Evolutionary conservation across 1,140 invertebrate genomes (phyloP), one percentile per base, ranked within the genome.

Genomic region (Brachionus asplanchnoidis): DNA sequence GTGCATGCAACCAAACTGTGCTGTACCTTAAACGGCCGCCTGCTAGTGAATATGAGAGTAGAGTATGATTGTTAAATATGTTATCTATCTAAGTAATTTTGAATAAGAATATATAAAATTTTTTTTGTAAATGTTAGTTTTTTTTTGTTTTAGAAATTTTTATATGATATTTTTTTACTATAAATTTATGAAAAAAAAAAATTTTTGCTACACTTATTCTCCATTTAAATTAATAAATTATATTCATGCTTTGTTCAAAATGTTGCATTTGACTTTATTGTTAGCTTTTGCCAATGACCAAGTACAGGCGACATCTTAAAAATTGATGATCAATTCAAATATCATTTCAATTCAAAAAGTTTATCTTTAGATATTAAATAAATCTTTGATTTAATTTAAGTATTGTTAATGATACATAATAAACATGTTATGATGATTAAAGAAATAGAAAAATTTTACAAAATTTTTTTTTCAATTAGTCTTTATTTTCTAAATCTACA

Each of bases 11-110:
- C 14, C 36, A 73, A 42, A 42, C 6, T 42, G 32, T 77, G 8
- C 42, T 77, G 20, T 77, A 77, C 50, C 20, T 77, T 0, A 77
- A 77, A 14, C 40, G 73, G 1, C 26, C n/a, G 14, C 3, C 73
- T 23, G 40, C 73, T 14, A 77, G 42, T 50, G 73, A 77, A 50
- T 77, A 77, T 36, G 73, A 77, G 23, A 77, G 73, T 50, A 44
- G 73, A 28, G 73, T 77, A 4, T 77, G 26, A 50, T 53, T 73
- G 53, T 60, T 20, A 20, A 60, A 60, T 23, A 1, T 60, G n/a
- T n/a, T 60, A 36, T 36, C 32, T 36, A 36, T 36, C 32, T 36
- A 6, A 36, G 32, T 36, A 5, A 20, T 60, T 23, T 17, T 23
- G 17, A 20, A 60, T 60, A 12, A 70, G 23, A 70, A 36, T 36